These are phyloP conservation scores for Psittacula derbiana DNA, from an alignment of 2,797 vertebrate genomes.

Conservation along the genomic window DNA sequence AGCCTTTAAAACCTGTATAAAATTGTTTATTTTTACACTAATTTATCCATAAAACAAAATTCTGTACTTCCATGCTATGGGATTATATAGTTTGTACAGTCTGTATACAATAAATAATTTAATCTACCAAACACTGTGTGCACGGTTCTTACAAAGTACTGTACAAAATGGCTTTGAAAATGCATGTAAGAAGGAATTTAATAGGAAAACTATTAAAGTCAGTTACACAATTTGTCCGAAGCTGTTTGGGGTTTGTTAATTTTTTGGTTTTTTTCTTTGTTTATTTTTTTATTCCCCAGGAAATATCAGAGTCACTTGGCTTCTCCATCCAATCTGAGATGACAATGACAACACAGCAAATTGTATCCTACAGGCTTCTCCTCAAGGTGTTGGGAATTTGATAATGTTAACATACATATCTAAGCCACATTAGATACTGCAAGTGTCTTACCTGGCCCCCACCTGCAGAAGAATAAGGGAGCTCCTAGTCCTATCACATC, in stretches of 20 bases:
- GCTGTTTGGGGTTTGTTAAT: not conserved
- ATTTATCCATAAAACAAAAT: not conserved
- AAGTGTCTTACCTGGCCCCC: not conserved
- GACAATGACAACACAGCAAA: not conserved
- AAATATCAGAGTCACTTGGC: not conserved
- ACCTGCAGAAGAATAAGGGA: not conserved
- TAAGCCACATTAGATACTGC: not conserved
- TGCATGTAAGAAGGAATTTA: not conserved
- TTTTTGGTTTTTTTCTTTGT: not conserved
- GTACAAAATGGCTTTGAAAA: not conserved
- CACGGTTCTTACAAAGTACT: not conserved
- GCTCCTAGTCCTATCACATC: not conserved
- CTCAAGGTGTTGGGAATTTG: not conserved
- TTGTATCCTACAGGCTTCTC: not conserved
- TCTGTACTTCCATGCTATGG: not conserved
- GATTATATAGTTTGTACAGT: not conserved
- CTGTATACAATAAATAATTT: not conserved
- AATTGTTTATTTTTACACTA: not conserved
- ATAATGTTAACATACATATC: not conserved
- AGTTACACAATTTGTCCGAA: not conserved
- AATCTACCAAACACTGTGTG: not conserved
- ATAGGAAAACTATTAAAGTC: not conserved
- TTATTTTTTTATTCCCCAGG: not conserved
- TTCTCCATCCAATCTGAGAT: not conserved
- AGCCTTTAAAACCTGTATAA: not conserved